Evolutionary conservation across 2,797 vertebrate genomes (phyloP), one percentile per base, ranked within the genome.

Genomic region (Adelosebastes latens): DNA sequence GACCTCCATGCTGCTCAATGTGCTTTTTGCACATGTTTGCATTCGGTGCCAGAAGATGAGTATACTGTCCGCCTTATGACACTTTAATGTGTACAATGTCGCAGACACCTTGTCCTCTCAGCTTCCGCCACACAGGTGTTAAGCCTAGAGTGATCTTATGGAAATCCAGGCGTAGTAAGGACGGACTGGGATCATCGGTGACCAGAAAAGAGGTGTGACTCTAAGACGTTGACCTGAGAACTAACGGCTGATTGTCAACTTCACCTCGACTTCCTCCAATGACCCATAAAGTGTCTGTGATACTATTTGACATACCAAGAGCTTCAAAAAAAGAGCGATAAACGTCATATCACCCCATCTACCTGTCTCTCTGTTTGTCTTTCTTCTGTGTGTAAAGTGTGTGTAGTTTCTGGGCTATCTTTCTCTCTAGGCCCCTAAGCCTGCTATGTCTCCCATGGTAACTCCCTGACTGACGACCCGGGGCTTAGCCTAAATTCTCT

Each of bases 401-500:
- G 78, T 77, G 86, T 79, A 72, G 83, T 93, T 95, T 95, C 94
- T 93, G 94, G 92, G 90, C 94, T 94, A 92, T 92, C 90, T 90
- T 83, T 88, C 84, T 92, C 93, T 93, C 93, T 90, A 86, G 92
- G 91, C 93, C 93, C 91, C 90, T 88, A 90, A 94, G 91, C 93
- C 90, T 91, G 87, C 85, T 81, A 82, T 71, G 88, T 93, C 92
- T 95, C 95, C 94, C 92, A 87, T 94, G 95, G 94, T 95, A 94
- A 93, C 94, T 95, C 92, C 93, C 93, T 94, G 91, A 93, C 90
- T 93, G 94, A 94, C 94, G 95, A 96, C 95, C 93, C 90, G 85
- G 94, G 94, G 95, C 94, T 95, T 96, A 96, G 95, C 95, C 95
- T 96, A 96, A 96, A 95, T 96, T 95, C 92, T 94, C 94, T 95